These are phyloP conservation scores for Ommatoiulus sabulosus DNA, from an alignment of 2,888 invertebrate genomes.

Conservation along the genomic window DNA sequence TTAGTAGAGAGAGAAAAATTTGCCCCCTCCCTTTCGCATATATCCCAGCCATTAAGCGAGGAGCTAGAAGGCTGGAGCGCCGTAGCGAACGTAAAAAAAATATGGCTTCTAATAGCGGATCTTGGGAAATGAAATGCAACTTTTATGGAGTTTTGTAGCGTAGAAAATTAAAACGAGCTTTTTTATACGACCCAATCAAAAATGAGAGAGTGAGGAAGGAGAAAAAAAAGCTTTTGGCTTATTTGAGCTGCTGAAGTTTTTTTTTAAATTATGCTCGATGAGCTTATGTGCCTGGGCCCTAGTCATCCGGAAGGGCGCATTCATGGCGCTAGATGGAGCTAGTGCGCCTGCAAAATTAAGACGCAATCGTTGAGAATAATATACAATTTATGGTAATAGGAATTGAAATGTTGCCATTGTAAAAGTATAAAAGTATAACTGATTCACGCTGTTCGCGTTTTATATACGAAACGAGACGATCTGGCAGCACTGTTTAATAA, in stretches of 20 bases:
- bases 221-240: constrained; percentile 17
- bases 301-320: not conserved
- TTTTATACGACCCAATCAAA: constrained; percentile 34
- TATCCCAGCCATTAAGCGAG: not conserved
- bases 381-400: too few species aligned
- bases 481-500: too few species aligned
- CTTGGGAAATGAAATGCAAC: constrained; percentile 25
- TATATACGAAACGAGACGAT: too few species aligned
- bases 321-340: not conserved
- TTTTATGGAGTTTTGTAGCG: constrained; percentile 34
- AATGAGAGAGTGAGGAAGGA: constrained; percentile 11
- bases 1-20: constrained; percentile 26
- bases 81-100: constrained; percentile 13
- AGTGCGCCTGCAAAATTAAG: too few species aligned
- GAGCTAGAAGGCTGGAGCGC: not conserved
- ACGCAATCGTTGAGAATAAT: too few species aligned
- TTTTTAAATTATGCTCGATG: constrained; percentile 6
- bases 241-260: not conserved
- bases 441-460: too few species aligned
- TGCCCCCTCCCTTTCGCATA: not conserved
- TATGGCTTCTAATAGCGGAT: constrained; percentile 34
- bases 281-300: constrained; percentile 25
- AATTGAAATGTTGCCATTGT: not conserved
- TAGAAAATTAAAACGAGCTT: constrained; percentile 27
- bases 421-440: too few species aligned